Base-by-base conservation (phyloP, 2,888 invertebrate species). In the Diarsia mendica region DNA sequence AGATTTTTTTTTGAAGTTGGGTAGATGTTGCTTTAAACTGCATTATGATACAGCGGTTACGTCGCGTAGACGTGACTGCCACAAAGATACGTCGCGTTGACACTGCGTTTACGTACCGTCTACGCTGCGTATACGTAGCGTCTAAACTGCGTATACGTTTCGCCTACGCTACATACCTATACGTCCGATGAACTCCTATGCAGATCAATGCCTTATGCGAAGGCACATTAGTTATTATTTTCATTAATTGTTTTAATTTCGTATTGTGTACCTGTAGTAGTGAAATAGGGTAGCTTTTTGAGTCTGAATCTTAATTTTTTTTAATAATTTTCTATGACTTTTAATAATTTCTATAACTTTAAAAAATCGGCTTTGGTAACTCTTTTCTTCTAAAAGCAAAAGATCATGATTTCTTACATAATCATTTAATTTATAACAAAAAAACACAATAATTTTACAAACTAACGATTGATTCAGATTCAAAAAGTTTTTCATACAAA, bases 391-490 rank as follows among this genome's bases (percentile, higher is more conserved):
- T 18, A 5, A 61, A 63, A 48, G 13, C 39, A 18, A 13, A 67
- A 49, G 13, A 3, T n/a, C 2, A n/a, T 61, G 46, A 73, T 67
- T 75, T 55, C 60, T 44, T 18, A 49, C 1, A 33, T n/a, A n/a
- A 3, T 55, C 15, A 69, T 3, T 4, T 9, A 46, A 39, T 39
- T 39, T 9, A 9, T 65, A 67, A 63, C 48, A 28, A 13, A 61
- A 53, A 64, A 6, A 33, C 1, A 55, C 51, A 55, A 28, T 28
- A 18, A 33, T 33, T 28, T 55, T 20, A 58, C 39, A 49, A 69
- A 79, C 58, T 76, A 69, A 85, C 48, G 13, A 5, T 2, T 28
- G 75, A 81, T 81, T 83, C 72, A 83, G 83, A 81, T 68, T 83
- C 75, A 81, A 79, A 82, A 75, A 67, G 9, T 9, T 0, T 6